phyloP scores from a whole-genome alignment of 92 coral and sea anemone genomes.

The Muricea muricata region DNA sequence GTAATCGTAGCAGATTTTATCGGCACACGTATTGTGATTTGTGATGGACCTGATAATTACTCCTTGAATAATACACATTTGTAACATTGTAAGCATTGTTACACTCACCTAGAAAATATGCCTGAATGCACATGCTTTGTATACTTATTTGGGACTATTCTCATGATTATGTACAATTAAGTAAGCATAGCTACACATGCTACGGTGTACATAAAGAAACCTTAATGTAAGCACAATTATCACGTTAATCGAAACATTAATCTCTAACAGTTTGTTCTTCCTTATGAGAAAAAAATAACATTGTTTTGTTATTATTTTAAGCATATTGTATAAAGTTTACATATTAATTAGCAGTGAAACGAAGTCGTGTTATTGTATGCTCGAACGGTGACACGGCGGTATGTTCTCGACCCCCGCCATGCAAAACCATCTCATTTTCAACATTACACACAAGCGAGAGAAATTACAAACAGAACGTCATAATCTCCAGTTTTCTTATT shows the following conservation, averaged over 20 bases:
- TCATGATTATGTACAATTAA: background rate
- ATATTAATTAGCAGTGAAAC: constrained; percentile 25
- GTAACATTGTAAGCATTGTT: constrained; percentile 22
- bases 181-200: background rate
- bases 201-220: background rate
- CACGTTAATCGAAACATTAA: background rate
- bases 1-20: background rate
- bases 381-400: constrained; percentile 21
- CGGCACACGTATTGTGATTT: background rate
- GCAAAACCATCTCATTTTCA: background rate
- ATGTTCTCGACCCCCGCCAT: constrained; percentile 16
- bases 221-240: background rate
- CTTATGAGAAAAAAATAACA: background rate
- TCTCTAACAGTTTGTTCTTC: background rate
- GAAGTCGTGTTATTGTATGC: constrained; percentile 21
- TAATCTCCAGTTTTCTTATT: background rate
- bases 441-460: background rate
- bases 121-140: constrained; percentile 13
- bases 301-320: background rate
- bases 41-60: constrained; percentile 8
- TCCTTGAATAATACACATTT: background rate
- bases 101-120: background rate
- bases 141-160: background rate
- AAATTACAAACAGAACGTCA: background rate
- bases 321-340: constrained; percentile 20